Evolutionary conservation across 2,113 vertebrate species (phyloP).

Genomic region (Callocephalon fimbriatum): DNA sequence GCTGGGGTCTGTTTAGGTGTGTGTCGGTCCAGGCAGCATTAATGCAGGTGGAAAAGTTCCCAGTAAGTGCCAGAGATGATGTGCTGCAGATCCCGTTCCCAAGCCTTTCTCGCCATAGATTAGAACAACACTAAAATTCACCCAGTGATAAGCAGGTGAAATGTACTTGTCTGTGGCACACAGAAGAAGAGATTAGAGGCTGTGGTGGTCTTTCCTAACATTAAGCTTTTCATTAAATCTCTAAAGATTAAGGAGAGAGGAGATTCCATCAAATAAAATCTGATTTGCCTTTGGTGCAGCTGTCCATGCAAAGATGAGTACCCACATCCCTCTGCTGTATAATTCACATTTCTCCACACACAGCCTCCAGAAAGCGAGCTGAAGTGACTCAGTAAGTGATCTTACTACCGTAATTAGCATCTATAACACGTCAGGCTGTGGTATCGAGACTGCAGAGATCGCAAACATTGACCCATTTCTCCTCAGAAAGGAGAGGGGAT

Average conservation of each 20-base stretch:
- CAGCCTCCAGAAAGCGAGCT: background rate
- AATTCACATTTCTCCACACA: background rate
- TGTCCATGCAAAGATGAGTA: background rate
- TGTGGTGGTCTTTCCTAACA: background rate
- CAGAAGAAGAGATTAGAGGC: slow-evolving; percentile 1
- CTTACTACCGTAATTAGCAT: background rate
- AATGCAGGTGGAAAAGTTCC: background rate
- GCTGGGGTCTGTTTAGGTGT: background rate
- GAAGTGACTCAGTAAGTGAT: background rate
- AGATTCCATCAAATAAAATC: slow-evolving; percentile 3
- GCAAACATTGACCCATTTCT: background rate
- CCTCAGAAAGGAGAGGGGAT: background rate
- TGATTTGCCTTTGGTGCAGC: slow-evolving; percentile 1
- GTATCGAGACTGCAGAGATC: background rate
- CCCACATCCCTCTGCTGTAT: background rate
- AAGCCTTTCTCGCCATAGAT: background rate
- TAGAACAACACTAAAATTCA: background rate
- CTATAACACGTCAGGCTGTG: background rate
- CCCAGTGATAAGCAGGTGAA: background rate
- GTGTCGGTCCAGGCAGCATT: background rate
- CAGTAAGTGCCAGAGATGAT: fast-evolving
- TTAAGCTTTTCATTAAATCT: slow-evolving; percentile 28
- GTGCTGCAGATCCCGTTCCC: background rate
- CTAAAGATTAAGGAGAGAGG: slow-evolving; percentile 27
- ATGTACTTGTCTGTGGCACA: background rate